Percentiles rank a stretch among this genome's conserved stretches.
These are phyloP conservation scores for Platycnemis pennipes DNA, from an alignment of 2,888 invertebrate genomes.

Conservation along the genomic window DNA sequence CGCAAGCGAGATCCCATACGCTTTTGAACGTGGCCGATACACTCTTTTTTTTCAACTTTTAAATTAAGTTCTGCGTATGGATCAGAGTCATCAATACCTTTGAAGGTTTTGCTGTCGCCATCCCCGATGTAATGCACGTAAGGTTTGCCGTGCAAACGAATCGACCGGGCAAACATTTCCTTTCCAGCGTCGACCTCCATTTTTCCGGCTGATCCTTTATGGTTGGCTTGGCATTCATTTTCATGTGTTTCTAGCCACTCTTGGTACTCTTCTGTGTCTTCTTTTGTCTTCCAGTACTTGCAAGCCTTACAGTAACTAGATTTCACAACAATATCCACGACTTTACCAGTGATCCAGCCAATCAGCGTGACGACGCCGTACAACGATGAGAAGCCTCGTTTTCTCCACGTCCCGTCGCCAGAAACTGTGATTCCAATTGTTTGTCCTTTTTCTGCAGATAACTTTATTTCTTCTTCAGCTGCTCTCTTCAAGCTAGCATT, in stretches of 20 bases:
- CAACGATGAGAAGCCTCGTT: constrained; percentile 63
- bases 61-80: constrained; percentile 19
- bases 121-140: too few species aligned
- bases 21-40: background rate
- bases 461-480: background rate
- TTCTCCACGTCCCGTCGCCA: constrained; percentile 65
- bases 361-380: constrained; percentile 67
- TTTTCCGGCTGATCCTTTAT: too few species aligned
- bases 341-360: constrained; percentile 43
- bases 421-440: constrained; percentile 29
- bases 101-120: background rate
- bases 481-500: background rate
- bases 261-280: too few species aligned
- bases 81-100: background rate
- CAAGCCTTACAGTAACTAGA: background rate
- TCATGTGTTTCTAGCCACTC: too few species aligned
- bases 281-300: background rate
- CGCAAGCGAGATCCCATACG: background rate
- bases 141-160: too few species aligned
- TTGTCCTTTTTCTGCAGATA: background rate
- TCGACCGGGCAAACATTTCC: too few species aligned
- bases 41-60: background rate
- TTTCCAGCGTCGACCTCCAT: too few species aligned
- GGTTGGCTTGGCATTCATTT: too few species aligned
- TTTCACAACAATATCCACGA: constrained; percentile 42